These are phyloP conservation scores for Caenorhabditis parvicauda DNA, from an alignment of 2,888 invertebrate species.

Conservation along the genomic window DNA sequence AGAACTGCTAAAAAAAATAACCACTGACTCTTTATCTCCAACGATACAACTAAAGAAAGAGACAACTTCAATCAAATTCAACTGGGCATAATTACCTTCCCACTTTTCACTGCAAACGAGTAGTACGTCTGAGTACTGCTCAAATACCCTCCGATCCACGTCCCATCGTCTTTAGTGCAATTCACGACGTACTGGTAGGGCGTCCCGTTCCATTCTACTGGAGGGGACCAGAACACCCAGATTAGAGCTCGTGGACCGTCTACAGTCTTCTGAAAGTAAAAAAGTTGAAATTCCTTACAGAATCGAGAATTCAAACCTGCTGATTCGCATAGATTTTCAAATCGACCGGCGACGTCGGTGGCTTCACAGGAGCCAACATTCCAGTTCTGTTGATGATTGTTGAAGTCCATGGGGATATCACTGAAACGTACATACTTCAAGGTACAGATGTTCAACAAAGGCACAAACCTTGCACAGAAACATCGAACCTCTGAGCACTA, in stretches of 20 bases:
- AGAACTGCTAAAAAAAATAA: no score
- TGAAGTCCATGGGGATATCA: conserved; percentile 49
- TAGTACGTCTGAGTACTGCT: conserved; percentile 49
- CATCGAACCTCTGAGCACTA: conserved; percentile 57
- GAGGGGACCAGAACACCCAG: conserved; percentile 59
- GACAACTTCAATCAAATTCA: not conserved
- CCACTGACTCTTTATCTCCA: no score
- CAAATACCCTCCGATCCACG: conserved; percentile 32
- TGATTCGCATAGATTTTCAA: conserved; percentile 56
- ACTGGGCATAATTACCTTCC: no score
- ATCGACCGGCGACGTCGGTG: conserved; percentile 50
- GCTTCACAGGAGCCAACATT: conserved; percentile 57
- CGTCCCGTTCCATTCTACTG: conserved; percentile 58
- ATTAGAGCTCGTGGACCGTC: conserved; percentile 60
- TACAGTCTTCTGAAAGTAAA: conserved; percentile 49
- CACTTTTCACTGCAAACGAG: conserved; percentile 58
- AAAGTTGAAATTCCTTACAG: not conserved
- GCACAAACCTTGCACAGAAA: conserved; percentile 37
- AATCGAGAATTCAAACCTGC: conserved; percentile 29
- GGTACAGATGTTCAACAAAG: no score
- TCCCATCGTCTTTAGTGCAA: conserved; percentile 50
- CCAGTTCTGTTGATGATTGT: conserved; percentile 47
- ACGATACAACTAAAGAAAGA: no score
- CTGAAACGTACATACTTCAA: conserved; percentile 7
- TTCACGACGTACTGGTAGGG: conserved; percentile 56